Evolutionary conservation across 2,888 invertebrate species (phyloP), one percentile per base, ranked within the genome.

Genomic region (Cheilosia urbana): DNA sequence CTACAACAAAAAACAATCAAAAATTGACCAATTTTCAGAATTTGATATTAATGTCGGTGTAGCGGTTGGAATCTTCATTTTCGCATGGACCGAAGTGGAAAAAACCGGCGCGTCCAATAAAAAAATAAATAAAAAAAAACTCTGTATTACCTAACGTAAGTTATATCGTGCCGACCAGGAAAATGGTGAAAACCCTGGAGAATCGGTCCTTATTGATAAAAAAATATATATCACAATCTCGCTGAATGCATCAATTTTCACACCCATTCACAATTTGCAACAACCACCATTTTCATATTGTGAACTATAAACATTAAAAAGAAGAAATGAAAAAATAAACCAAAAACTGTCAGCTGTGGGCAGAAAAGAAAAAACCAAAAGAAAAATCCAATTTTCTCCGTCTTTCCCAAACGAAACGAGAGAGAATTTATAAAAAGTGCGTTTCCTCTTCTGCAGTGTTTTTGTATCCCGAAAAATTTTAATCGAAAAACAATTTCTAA

Each of bases 281-380:
- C 11, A 55, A 2, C 1, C 13, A 34, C 7, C 2, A 55, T 27
- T 34, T 24, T 4, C 0, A 45, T 9, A 80, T 71, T 69, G 71
- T 80, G 71, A 80, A 2, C 30, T 4, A 85, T 76, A 76, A 80
- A 55, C 75, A 80, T 42, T 37, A 80, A 85, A 84, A 66, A 42
- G 71, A 58, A 85, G 57, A 84, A 75, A 40, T 40, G 79, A 80
- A 72, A 85, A 85, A 85, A 85, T 80, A 80, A 85, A 85, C 75
- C 84, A 76, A 85, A 80, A 85, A 80, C 75, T 85, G 84, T 85
- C 84, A 85, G 80, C 80, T 85, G 84, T 79, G 62, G 69, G 69
- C 53, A 53, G 62, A 55, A 63, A 73, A 68, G 66, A 73, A 65
- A 30, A 73, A 69, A 71, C 45, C 37, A 47, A 65, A 75, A 60